Conservation (phyloP, 2,113 vertebrate species). For the Buteo buteo region DNA sequence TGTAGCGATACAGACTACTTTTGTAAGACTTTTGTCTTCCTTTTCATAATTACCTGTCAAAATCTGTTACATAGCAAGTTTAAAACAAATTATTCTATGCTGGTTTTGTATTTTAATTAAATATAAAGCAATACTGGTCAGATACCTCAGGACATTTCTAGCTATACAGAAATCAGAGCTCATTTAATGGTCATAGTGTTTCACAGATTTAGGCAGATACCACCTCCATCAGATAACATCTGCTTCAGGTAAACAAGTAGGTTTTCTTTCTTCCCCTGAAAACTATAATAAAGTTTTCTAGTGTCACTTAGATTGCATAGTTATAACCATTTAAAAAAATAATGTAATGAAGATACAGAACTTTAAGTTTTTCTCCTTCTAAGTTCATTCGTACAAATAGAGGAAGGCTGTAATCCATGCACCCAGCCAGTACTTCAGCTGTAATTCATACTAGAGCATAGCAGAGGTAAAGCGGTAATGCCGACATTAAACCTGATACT, state of each 20-base stretch:
- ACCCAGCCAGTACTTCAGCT: neutral
- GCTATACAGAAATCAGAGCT: neutral
- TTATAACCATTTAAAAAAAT: neutral
- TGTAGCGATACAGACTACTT: neutral
- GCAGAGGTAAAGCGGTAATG: neutral
- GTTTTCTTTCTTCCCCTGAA: neutral
- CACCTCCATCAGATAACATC: neutral
- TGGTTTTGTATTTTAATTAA: neutral
- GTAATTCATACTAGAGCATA: neutral
- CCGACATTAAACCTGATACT: neutral
- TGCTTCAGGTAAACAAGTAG: neutral
- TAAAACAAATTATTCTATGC: neutral
- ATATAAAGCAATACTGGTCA: neutral
- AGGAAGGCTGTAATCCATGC: neutral
- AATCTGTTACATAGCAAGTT: neutral
- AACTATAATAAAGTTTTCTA: neutral
- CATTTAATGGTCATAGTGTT: neutral
- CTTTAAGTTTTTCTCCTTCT: neutral
- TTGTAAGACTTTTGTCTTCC: neutral
- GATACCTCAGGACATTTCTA: neutral
- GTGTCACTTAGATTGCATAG: neutral
- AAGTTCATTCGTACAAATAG: neutral
- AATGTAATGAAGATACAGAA: neutral
- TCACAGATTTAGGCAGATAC: neutral
- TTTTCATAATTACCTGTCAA: neutral